Percentiles rank a stretch among this genome's conserved stretches.
phyloP scores from a whole-genome alignment of 2,113 vertebrate genomes.

The Saimiri boliviensis region DNA sequence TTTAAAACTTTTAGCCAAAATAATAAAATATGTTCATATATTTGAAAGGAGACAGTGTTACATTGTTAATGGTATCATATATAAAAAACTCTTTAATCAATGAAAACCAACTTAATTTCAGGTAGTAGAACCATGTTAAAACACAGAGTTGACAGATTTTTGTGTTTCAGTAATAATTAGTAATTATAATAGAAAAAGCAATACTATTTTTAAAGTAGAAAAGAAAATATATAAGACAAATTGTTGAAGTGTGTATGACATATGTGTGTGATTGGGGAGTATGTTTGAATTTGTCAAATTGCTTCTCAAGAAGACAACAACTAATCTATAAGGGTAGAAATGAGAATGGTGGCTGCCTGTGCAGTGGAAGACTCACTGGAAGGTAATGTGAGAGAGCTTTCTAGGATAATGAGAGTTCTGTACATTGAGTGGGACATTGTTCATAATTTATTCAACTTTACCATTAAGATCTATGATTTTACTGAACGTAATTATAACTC shows the following conservation, averaged over 20 bases:
- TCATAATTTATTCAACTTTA: background rate
- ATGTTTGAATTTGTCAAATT: background rate
- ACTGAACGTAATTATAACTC: background rate
- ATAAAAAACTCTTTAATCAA: background rate
- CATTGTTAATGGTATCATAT: background rate
- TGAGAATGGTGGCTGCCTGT: background rate
- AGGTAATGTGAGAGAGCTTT: background rate
- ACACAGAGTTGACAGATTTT: background rate
- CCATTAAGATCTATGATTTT: background rate
- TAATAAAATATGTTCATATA: conserved; percentile 17
- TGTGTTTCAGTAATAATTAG: background rate
- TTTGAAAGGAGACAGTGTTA: background rate
- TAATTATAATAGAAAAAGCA: background rate
- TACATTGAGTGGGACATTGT: background rate
- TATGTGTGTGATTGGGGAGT: background rate
- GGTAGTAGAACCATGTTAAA: background rate
- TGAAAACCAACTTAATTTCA: background rate
- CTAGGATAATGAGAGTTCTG: background rate
- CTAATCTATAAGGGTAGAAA: background rate
- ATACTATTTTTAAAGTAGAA: background rate
- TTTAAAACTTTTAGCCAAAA: too few species aligned
- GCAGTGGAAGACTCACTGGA: background rate
- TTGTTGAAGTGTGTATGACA: background rate
- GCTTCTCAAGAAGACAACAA: background rate
- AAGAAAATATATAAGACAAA: background rate